Percentiles rank a stretch among this genome's conserved stretches.
Evolutionary conservation across 2,888 invertebrate species (phyloP).

Genomic region (Tiliacea citrago): DNA sequence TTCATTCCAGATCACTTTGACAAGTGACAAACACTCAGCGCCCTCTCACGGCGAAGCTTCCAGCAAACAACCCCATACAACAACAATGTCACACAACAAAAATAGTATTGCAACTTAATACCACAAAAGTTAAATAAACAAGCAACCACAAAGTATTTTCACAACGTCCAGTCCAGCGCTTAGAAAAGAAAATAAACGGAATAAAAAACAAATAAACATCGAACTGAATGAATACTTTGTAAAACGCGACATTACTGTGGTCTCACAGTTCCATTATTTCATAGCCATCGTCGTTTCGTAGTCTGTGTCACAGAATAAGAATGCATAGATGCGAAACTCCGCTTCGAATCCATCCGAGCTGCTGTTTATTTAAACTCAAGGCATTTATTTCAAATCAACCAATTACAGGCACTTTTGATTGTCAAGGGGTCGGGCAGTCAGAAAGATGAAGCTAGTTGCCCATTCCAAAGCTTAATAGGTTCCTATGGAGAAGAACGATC

Average conservation of each 20-base stretch:
- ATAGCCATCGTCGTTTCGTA: constrained; percentile 3
- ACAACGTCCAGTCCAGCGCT: constrained; percentile 11
- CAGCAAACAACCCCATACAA: neutral
- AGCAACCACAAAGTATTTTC: constrained; percentile 14
- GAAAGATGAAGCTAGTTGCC: too few relatives aligned
- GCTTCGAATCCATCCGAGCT: neutral
- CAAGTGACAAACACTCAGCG: neutral
- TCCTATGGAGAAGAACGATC: too few relatives aligned
- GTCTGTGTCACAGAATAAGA: constrained; percentile 18
- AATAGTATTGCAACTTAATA: constrained; percentile 4
- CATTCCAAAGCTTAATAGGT: too few relatives aligned
- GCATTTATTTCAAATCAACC: too few relatives aligned
- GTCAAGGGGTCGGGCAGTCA: too few relatives aligned
- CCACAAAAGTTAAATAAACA: constrained; percentile 12
- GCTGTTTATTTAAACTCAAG: too few relatives aligned
- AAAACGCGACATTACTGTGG: constrained; percentile 16
- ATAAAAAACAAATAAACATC: constrained; percentile 48
- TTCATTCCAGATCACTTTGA: neutral
- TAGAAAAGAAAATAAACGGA: constrained; percentile 37
- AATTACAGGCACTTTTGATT: too few relatives aligned
- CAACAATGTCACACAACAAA: neutral
- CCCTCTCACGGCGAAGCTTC: neutral
- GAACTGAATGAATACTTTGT: constrained; percentile 42
- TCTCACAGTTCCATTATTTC: constrained; percentile 41
- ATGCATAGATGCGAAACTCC: neutral